phyloP scores from a whole-genome alignment of 2,888 invertebrate genomes.

The Rhodophaea formosa region DNA sequence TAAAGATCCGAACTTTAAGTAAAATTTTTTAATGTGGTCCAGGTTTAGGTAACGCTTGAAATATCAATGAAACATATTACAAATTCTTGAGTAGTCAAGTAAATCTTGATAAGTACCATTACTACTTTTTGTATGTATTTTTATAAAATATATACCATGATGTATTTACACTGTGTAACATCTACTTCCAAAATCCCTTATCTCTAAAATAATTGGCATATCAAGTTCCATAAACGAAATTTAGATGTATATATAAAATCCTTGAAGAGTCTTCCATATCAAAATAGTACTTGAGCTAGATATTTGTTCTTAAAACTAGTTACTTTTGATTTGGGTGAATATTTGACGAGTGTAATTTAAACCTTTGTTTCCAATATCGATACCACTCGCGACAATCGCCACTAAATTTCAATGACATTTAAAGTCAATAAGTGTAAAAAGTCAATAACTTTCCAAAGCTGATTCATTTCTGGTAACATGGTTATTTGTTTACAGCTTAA shows the following conservation, averaged over 20 bases:
- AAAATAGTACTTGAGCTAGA: constrained; percentile 73
- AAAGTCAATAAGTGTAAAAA: neutral
- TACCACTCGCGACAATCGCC: no score
- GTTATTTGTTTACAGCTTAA: neutral
- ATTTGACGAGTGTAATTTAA: constrained; percentile 37
- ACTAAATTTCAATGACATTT: neutral
- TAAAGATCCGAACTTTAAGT: neutral
- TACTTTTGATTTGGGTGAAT: constrained; percentile 54
- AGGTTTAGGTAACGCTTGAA: constrained; percentile 60
- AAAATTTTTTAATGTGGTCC: constrained; percentile 51
- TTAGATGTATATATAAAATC: constrained; percentile 60
- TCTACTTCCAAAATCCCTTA: constrained; percentile 71
- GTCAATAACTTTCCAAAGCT: neutral
- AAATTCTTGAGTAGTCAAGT: constrained; percentile 60
- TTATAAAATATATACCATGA: constrained; percentile 76
- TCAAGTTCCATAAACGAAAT: constrained; percentile 77
- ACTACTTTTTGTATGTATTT: constrained; percentile 77
- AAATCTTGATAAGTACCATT: constrained; percentile 60
- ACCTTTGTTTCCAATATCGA: neutral
- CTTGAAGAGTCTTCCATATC: constrained; percentile 80
- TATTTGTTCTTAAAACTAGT: constrained; percentile 48
- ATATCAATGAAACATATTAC: constrained; percentile 79
- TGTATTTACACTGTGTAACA: constrained; percentile 72
- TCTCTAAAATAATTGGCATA: constrained; percentile 77
- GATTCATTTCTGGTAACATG: neutral